Conservation (phyloP, 2,888 invertebrate genomes). For the Glyphotaelius pellucidus region DNA sequence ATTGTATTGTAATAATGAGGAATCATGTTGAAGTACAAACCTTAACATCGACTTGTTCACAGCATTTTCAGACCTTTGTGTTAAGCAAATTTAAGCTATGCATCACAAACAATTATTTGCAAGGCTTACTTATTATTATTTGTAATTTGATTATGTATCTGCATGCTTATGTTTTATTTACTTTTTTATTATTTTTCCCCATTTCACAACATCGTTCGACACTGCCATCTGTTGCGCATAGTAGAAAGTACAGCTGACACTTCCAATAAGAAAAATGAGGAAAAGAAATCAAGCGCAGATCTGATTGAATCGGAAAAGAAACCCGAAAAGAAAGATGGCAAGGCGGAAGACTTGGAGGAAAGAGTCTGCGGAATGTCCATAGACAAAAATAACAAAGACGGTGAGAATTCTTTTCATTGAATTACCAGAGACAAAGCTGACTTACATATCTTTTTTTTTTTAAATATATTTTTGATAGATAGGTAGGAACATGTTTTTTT, state of each 20-base stretch:
- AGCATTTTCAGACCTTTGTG: not conserved
- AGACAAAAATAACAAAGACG: slow-evolving; percentile 62
- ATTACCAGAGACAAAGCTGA: not conserved
- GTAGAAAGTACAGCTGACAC: slow-evolving; percentile 2
- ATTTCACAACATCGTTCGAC: slow-evolving; percentile 30
- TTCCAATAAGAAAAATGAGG: not conserved
- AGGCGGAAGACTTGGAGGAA: slow-evolving; percentile 44
- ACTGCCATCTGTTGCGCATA: slow-evolving; percentile 5
- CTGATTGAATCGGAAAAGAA: slow-evolving; percentile 48
- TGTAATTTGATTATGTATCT: slow-evolving; percentile 8
- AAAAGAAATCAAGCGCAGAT: slow-evolving; percentile 52
- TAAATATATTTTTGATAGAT: not conserved
- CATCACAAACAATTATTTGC: not conserved
- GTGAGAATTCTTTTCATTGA: slow-evolving; percentile 56
- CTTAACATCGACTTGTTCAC: not conserved
- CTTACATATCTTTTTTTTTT: not conserved
- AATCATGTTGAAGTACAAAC: not conserved
- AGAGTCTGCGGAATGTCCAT: slow-evolving; percentile 54
- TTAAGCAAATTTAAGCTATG: not conserved
- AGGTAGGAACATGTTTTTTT: not conserved
- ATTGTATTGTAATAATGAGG: not conserved
- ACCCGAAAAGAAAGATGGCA: not conserved
- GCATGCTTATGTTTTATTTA: slow-evolving; percentile 38
- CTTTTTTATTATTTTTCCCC: slow-evolving; percentile 37
- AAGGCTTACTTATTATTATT: not conserved